A percentile compares a stretch with the other conserved stretches of the same genome.
These are phyloP conservation scores for Sebastes kiyomatsui DNA, from an alignment of 2,797 vertebrate species.

Conservation along the genomic window DNA sequence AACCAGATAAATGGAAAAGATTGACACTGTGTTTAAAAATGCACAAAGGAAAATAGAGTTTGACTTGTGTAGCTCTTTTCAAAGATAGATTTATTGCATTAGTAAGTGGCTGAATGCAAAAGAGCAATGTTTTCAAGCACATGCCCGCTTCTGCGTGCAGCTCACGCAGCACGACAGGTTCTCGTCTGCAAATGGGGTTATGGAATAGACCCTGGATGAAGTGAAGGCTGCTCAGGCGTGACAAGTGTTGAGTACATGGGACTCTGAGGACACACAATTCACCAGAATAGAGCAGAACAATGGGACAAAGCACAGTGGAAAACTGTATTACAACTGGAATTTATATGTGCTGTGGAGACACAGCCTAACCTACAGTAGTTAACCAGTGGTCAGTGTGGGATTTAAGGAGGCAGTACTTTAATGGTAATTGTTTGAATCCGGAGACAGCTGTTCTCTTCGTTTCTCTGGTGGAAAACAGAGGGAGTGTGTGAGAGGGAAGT, in stretches of 20 bases:
- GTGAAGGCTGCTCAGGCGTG: slow-evolving; percentile 50
- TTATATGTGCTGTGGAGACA: slow-evolving; percentile 19
- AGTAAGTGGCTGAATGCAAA: slow-evolving; percentile 4
- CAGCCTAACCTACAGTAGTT: neutral
- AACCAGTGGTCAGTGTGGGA: slow-evolving; percentile 15
- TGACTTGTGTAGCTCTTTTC: neutral
- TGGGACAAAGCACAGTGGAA: slow-evolving; percentile 17
- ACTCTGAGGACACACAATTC: slow-evolving; percentile 45
- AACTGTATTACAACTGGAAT: slow-evolving; percentile 10
- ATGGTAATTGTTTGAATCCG: slow-evolving; percentile 1
- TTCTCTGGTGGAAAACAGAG: slow-evolving; percentile 5
- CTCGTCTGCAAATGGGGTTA: slow-evolving; percentile 12
- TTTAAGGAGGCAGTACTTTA: slow-evolving; percentile 1
- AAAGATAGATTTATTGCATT: neutral
- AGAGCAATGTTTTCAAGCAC: slow-evolving; percentile 7
- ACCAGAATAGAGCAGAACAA: slow-evolving; percentile 40
- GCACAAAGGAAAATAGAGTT: slow-evolving; percentile 1
- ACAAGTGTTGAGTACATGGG: slow-evolving; percentile 38
- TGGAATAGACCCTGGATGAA: slow-evolving; percentile 36
- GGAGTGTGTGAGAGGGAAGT: neutral
- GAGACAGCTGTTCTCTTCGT: slow-evolving; percentile 1
- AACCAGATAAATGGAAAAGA: slow-evolving; percentile 3
- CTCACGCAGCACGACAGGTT: slow-evolving; percentile 22
- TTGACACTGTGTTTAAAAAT: neutral
- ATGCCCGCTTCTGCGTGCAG: neutral